phyloP scores from a whole-genome alignment of 2,113 vertebrate genomes.

The Psittacara wagleri region DNA sequence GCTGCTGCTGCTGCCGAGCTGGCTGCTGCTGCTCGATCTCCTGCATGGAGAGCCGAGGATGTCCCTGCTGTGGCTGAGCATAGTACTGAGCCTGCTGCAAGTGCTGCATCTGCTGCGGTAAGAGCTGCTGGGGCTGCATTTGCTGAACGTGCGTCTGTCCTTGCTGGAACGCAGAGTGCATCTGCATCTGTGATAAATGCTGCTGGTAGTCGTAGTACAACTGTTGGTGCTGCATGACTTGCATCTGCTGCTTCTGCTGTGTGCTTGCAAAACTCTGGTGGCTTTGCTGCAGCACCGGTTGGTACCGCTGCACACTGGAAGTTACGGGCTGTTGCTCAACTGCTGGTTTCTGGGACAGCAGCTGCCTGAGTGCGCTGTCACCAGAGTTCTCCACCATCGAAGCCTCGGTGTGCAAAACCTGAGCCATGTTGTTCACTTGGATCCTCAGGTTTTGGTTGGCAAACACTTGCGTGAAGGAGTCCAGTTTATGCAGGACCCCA shows the following conservation, averaged over 20 bases:
- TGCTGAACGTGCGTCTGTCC: conserved; percentile 63
- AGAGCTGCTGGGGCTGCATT: conserved; percentile 70
- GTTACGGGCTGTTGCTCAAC: conserved; percentile 68
- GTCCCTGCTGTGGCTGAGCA: conserved; percentile 71
- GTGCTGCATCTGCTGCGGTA: conserved; percentile 73
- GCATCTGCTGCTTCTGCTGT: conserved; percentile 76
- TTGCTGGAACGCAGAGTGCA: conserved; percentile 64
- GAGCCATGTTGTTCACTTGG: conserved; percentile 80
- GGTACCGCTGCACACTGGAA: conserved; percentile 69
- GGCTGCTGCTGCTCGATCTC: conserved; percentile 70
- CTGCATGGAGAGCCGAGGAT: conserved; percentile 71
- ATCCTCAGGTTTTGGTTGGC: conserved; percentile 83
- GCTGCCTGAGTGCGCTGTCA: conserved; percentile 80
- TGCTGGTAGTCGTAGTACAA: conserved; percentile 82
- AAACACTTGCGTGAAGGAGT: conserved; percentile 88
- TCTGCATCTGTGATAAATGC: conserved; percentile 72
- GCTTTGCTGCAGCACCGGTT: conserved; percentile 73
- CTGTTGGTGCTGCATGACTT: conserved; percentile 75
- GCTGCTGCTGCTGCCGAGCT: conserved; percentile 66
- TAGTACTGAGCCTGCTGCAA: conserved; percentile 79
- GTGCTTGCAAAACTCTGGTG: conserved; percentile 71
- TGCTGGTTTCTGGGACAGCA: conserved; percentile 77
- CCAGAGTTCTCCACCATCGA: conserved; percentile 68
- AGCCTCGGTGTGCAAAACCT: conserved; percentile 74
- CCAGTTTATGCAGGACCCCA: conserved; percentile 82